Evolutionary conservation across 2,113 vertebrate species (phyloP), one percentile per base, ranked within the genome.

Genomic region (Desmodus rotundus): DNA sequence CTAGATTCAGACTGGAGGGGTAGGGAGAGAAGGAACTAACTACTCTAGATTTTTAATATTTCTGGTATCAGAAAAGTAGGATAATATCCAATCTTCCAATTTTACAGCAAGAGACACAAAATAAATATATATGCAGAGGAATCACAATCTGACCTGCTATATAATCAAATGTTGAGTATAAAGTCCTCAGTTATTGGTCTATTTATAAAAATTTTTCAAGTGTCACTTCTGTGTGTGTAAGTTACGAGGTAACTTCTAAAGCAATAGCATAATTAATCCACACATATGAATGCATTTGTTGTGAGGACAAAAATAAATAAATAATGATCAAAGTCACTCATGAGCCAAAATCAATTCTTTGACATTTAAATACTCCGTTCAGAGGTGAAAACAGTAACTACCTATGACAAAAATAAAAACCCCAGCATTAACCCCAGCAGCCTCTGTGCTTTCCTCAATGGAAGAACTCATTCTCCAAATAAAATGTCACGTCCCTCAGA

Each of bases 131-230:
- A 58, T 58, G 43, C 11, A 68, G 11, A 83, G 12, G 24, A 85
- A 95, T 87, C 68, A 82, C 56, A 81, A 67, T 86, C 56, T 92
- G 83, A 92, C 31, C 20, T 65, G 76, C 6, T 11, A 78, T 5
- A 74, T 58, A 68, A 82, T 7, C 10, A 92, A 92, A 92, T 50
- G 31, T 45, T 41, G 5, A 81, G 5, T 74, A 83, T 22, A 54
- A 0, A 82, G n/a, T 56, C 22, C 9, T 26, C 24, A 58, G 9
- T 58, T 92, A 95, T 54, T 84, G 28, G 17, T 85, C 80, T 63
- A 85, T 26, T 83, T 94, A 94, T 15, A 97, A 91, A 85, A 88
- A 84, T 74, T 50, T 87, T 82, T 93, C 70, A 88, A 3, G 31
- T n/a, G 41, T 73, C 45, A 65, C 65, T 87, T 93, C 5, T 72